Evolutionary conservation across 1,140 invertebrate species (phyloP).

Genomic region (Sogatella furcifera): DNA sequence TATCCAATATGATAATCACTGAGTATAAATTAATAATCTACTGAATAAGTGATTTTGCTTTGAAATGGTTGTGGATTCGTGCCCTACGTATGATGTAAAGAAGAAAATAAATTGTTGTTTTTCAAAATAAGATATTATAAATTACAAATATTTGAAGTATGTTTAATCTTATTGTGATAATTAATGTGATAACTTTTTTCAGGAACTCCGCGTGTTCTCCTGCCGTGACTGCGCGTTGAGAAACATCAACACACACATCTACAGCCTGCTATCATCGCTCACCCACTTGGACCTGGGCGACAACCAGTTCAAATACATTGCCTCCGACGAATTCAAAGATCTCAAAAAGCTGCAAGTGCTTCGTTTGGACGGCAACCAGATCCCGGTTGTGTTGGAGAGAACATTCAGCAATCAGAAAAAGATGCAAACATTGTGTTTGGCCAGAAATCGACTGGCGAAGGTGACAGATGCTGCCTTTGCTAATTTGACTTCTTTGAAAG

Average conservation of each 20-base stretch:
- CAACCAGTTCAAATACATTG: constrained; percentile 65
- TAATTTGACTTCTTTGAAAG: constrained; percentile 49
- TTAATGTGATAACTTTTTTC: constrained; percentile 23
- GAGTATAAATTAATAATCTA: too few relatives aligned
- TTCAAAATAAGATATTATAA: too few relatives aligned
- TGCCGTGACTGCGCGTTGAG: constrained; percentile 55
- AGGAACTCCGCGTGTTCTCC: constrained; percentile 52
- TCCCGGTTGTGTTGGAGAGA: constrained; percentile 59
- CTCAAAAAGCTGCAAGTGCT: constrained; percentile 53
- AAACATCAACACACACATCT: constrained; percentile 64
- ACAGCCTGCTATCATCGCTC: constrained; percentile 54
- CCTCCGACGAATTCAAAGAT: constrained; percentile 58
- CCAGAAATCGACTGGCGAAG: constrained; percentile 59
- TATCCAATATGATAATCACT: too few relatives aligned
- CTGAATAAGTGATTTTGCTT: too few relatives aligned
- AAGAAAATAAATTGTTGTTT: too few relatives aligned
- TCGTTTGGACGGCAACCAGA: constrained; percentile 60
- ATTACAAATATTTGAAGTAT: too few relatives aligned
- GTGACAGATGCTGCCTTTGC: constrained; percentile 55
- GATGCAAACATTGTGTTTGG: constrained; percentile 42
- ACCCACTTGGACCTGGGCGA: constrained; percentile 60
- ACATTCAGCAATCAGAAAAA: constrained; percentile 43
- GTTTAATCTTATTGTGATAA: too few relatives aligned
- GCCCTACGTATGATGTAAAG: too few relatives aligned
- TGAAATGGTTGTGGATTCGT: too few relatives aligned